These are phyloP conservation scores for Corydoras sp. DNA, from an alignment of 2,113 vertebrate species.

Conservation along the genomic window DNA sequence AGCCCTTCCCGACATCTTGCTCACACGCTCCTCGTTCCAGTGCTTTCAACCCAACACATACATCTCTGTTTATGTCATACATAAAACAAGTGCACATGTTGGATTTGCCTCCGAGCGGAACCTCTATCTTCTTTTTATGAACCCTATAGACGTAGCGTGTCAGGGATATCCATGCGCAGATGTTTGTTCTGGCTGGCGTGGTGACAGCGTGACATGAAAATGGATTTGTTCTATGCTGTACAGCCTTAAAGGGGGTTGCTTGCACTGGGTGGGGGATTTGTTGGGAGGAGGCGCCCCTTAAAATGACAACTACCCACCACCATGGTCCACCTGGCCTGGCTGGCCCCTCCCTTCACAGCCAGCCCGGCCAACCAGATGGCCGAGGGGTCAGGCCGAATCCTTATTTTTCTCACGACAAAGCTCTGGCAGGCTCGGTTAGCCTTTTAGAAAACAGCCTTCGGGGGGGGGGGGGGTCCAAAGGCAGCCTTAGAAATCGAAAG, in stretches of 20 bases:
- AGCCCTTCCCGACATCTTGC: not conserved
- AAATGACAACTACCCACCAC: slow-evolving; percentile 44
- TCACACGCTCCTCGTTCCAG: slow-evolving; percentile 32
- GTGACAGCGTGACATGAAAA: slow-evolving; percentile 59
- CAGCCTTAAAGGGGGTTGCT: not conserved
- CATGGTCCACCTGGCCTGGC: slow-evolving; percentile 12
- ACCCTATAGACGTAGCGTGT: slow-evolving; percentile 24
- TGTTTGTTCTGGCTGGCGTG: slow-evolving; percentile 38
- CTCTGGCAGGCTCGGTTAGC: slow-evolving; percentile 59
- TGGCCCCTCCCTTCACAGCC: slow-evolving; percentile 4
- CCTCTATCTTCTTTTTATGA: slow-evolving; percentile 33
- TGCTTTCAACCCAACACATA: slow-evolving; percentile 34
- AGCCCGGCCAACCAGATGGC: slow-evolving; percentile 23
- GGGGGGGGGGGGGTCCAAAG: not conserved
- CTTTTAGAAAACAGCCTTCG: slow-evolving; percentile 14
- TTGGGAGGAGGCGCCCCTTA: slow-evolving; percentile 25
- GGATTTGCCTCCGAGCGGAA: slow-evolving; percentile 49
- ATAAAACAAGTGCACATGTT: slow-evolving; percentile 40
- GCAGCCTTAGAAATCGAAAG: not conserved
- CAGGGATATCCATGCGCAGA: slow-evolving; percentile 37
- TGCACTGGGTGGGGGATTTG: not conserved
- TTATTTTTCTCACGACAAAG: slow-evolving; percentile 54
- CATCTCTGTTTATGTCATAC: slow-evolving; percentile 47
- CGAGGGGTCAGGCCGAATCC: slow-evolving; percentile 6
- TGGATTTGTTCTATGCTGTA: slow-evolving; percentile 54